A percentile compares a stretch with the other conserved stretches of the same genome.
phyloP scores from a whole-genome alignment of 2,113 vertebrate species.

The Strix uralensis region DNA sequence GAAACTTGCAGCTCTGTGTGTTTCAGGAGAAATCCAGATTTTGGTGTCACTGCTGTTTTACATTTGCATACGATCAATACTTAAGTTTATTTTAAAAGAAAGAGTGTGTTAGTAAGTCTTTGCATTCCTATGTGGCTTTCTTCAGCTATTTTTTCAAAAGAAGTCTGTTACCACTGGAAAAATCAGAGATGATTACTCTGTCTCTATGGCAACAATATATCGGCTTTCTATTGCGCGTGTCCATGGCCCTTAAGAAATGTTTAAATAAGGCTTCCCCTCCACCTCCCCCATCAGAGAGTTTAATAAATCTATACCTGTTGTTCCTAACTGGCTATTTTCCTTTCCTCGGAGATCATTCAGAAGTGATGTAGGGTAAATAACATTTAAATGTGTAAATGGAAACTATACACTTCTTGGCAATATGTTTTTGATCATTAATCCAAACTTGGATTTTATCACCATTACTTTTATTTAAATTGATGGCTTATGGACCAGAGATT shows the following conservation, averaged over 20 bases:
- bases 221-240: background rate
- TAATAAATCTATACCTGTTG: background rate
- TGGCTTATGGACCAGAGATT: background rate
- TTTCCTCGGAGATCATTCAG: background rate
- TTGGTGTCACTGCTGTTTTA: background rate
- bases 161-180: background rate
- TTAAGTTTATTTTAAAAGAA: background rate
- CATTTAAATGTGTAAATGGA: background rate
- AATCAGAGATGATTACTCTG: background rate
- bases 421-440: background rate
- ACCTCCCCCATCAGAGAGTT: background rate
- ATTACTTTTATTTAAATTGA: background rate
- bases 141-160: background rate
- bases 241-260: background rate
- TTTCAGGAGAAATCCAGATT: background rate
- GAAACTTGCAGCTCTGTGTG: background rate
- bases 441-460: background rate
- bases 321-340: background rate
- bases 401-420: background rate
- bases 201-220: conserved; percentile 7
- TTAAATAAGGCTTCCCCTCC: background rate
- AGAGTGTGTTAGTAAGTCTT: background rate
- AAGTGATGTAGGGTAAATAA: background rate
- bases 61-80: background rate
- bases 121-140: background rate